Evolutionary conservation across 2,888 invertebrate genomes (phyloP).

Genomic region (Antitype chi): DNA sequence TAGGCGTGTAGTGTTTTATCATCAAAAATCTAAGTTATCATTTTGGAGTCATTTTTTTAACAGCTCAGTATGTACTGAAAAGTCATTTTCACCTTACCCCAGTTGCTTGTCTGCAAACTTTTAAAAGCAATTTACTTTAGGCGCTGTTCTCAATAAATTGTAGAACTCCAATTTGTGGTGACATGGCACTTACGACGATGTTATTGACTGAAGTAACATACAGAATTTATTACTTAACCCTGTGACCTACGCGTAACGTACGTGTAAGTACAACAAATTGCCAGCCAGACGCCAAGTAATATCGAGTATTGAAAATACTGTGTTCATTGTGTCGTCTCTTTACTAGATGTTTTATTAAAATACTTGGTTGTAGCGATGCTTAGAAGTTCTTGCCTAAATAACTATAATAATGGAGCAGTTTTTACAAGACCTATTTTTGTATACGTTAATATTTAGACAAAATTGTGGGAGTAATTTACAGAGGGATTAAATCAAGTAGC

Average conservation of each 20-base stretch:
- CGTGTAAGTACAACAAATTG: conserved; percentile 49
- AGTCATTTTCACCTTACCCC: conserved; percentile 13
- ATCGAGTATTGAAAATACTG: conserved; percentile 44
- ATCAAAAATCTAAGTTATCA: too few species aligned
- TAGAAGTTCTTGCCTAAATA: background rate
- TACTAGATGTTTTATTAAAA: conserved; percentile 33
- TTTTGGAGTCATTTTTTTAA: too few species aligned
- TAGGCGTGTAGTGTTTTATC: too few species aligned
- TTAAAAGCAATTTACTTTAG: conserved; percentile 34
- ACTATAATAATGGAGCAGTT: too few species aligned
- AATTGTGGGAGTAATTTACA: background rate
- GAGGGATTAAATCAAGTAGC: background rate
- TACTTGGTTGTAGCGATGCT: background rate
- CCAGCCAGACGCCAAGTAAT: conserved; percentile 25
- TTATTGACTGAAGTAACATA: conserved; percentile 36
- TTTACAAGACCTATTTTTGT: background rate
- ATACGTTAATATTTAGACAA: background rate
- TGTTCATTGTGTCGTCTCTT: conserved; percentile 15
- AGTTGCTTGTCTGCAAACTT: conserved; percentile 10
- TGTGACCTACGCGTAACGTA: conserved; percentile 37
- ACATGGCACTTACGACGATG: conserved; percentile 34
- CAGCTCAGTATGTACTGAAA: background rate
- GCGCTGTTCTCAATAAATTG: conserved; percentile 29
- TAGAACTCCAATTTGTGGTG: conserved; percentile 39
- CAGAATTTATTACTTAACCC: conserved; percentile 51